A percentile compares a stretch with the other conserved stretches of the same genome.
Conservation (phyloP, 2,113 vertebrate species). For the Meriones unguiculatus region DNA sequence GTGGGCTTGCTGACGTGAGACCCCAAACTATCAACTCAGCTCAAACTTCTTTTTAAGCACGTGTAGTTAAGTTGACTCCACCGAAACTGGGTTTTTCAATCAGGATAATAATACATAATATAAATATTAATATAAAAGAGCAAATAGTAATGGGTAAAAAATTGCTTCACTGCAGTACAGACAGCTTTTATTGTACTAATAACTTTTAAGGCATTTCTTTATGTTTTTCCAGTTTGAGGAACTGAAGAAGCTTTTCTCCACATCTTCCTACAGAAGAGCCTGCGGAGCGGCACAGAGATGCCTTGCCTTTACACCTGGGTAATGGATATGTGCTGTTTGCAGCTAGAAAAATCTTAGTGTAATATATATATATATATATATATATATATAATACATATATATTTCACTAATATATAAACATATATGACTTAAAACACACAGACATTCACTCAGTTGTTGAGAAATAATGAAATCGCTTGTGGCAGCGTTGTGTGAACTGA, state of each 20-base stretch:
- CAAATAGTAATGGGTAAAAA: not conserved
- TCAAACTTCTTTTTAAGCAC: not conserved
- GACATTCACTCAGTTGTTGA: not conserved
- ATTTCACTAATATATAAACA: not conserved
- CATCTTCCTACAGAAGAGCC: not conserved
- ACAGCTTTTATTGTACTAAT: not conserved
- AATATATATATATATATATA: not conserved
- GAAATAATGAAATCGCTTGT: not conserved
- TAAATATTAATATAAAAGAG: slow-evolving; percentile 49
- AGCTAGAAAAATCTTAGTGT: not conserved
- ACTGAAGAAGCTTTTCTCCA: not conserved
- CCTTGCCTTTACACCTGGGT: not conserved
- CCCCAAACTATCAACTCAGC: slow-evolving; percentile 28
- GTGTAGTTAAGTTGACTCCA: slow-evolving; percentile 29
- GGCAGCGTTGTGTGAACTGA: not conserved
- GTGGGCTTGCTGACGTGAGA: slow-evolving; percentile 30
- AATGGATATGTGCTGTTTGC: not conserved
- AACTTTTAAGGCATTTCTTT: slow-evolving; percentile 1
- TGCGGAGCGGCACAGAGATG: not conserved
- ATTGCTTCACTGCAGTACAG: not conserved
- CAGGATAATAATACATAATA: slow-evolving; percentile 23
- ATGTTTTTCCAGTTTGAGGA: not conserved
- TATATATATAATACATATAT: not conserved
- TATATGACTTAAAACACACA: not conserved
- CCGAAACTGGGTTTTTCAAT: slow-evolving; percentile 43